A percentile compares a stretch with the other conserved stretches of the same genome.
These are phyloP conservation scores for Streptopelia turtur DNA, from an alignment of 2,797 vertebrate genomes.

Conservation along the genomic window DNA sequence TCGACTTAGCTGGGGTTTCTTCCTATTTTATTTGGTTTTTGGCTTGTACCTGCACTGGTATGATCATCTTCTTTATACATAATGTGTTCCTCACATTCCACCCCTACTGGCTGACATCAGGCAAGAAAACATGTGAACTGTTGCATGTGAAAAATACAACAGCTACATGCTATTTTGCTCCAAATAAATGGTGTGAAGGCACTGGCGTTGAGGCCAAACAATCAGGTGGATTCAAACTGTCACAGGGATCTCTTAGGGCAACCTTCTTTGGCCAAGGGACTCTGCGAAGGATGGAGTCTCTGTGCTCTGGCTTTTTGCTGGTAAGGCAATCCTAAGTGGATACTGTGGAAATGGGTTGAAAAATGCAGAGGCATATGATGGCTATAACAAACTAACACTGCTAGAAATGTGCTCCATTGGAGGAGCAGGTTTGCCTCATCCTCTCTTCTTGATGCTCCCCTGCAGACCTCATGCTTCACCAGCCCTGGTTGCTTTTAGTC, in stretches of 20 bases:
- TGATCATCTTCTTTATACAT: not conserved
- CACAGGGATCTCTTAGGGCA: not conserved
- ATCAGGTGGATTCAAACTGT: not conserved
- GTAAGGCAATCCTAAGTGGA: not conserved
- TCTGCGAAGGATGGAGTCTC: not conserved
- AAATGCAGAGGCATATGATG: not conserved
- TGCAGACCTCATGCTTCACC: not conserved
- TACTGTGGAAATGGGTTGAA: not conserved
- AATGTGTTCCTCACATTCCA: not conserved
- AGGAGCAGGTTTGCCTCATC: not conserved
- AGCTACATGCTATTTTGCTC: not conserved
- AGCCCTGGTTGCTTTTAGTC: not conserved
- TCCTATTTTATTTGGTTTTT: not conserved
- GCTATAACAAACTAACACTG: not conserved
- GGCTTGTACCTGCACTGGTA: not conserved
- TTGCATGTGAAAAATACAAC: not conserved
- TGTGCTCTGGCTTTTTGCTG: not conserved
- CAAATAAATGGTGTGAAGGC: not conserved
- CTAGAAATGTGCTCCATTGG: not conserved
- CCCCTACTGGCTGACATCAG: not conserved
- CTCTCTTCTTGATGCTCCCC: not conserved
- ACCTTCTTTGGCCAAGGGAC: not conserved
- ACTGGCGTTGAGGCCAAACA: not conserved
- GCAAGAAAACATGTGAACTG: not conserved
- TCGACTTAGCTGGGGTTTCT: not conserved